Base-by-base conservation (phyloP, 2,113 vertebrate genomes). In the Thamnaconus septentrionalis region DNA sequence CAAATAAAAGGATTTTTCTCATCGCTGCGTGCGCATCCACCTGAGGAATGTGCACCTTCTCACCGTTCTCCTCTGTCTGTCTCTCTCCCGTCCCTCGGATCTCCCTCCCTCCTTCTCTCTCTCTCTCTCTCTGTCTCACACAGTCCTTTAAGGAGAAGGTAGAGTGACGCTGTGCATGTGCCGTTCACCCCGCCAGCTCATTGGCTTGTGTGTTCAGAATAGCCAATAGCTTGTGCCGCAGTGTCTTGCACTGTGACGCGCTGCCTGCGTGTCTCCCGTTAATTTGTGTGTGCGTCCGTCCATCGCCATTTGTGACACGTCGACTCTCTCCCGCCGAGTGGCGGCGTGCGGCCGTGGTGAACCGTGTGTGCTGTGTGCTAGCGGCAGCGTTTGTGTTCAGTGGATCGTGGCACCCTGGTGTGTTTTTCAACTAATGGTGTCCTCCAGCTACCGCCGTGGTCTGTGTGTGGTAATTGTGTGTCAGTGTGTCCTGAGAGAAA, bases 131-230 rank as follows among this genome's bases (percentile, higher is more conserved):
- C 67, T 81, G n/a, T 80, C 77, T 85, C 79, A 61, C 64, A 83
- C 83, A 88, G 86, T 88, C 84, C 76, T 85, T 84, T 85, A 84
- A 89, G 78, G 85, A 87, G 69, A 81, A 89, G 84, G 84, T 88
- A 89, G 84, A 83, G 85, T 88, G 79, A 82, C 53, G 74, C 80
- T 76, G 80, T 83, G 88, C 88, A 89, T 89, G 85, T 74, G 82
- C 78, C 60, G 72, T 85, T 82, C 79, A 79, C 77, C 64, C 18
- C 68, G 76, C 74, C 81, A 82, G 81, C 83, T 87, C 71, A 88
- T 79, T 87, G 88, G 84, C 85, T 86, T 84, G 49, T 43, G 43
- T 71, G 76, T 64, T 76, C 69, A 77, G 74, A 76, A 67, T 76
- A 86, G 83, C 66, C 86, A 85, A 83, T 85, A 85, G 82, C 76